These are phyloP conservation scores for Saimiri boliviensis DNA, from an alignment of 2,113 vertebrate genomes.

Conservation along the genomic window DNA sequence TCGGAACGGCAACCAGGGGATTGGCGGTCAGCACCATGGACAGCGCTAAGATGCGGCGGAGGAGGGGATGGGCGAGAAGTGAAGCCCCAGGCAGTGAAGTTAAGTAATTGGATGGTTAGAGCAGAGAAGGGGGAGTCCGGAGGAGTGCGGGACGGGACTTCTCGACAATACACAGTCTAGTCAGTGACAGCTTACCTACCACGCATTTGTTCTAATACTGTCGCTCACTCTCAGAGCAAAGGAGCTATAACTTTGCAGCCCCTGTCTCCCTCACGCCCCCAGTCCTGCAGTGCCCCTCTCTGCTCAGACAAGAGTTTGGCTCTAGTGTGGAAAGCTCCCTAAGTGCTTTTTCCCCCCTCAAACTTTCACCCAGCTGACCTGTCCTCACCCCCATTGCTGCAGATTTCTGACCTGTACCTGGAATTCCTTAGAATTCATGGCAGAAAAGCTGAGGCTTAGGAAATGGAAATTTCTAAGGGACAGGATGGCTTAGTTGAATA, in stretches of 20 bases:
- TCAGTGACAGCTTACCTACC: constrained; percentile 12
- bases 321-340: not conserved
- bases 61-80: not conserved
- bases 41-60: constrained; percentile 52
- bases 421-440: not conserved
- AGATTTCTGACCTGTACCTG: constrained; percentile 17
- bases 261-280: not conserved
- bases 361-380: not conserved
- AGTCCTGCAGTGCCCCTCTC: not conserved
- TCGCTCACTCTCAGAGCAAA: not conserved
- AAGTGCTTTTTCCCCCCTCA: not conserved
- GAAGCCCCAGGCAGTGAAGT: constrained; percentile 14
- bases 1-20: not conserved
- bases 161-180: not conserved
- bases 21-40: constrained; percentile 68
- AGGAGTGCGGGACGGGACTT: not conserved
- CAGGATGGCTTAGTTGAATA: not conserved
- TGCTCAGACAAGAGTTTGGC: not conserved
- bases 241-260: not conserved
- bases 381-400: not conserved
- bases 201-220: constrained; percentile 36
- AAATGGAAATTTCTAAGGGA: not conserved
- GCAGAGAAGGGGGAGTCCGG: not conserved
- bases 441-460: not conserved
- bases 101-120: constrained; percentile 48